Conservation (phyloP, 2,113 vertebrate species). For the Burhinus oedicnemus region DNA sequence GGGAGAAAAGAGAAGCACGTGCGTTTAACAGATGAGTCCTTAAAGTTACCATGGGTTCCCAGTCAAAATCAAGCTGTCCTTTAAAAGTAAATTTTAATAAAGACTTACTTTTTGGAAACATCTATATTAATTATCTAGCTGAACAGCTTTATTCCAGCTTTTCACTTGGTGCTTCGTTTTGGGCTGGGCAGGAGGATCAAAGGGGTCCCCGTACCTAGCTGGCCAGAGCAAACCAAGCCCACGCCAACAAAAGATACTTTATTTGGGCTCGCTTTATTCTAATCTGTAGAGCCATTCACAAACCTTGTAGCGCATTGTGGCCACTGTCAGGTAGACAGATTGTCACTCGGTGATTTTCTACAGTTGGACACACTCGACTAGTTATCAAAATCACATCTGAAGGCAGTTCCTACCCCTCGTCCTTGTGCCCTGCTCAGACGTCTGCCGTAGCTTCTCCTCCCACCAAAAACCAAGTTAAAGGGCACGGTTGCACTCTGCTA, state of each 20-base stretch:
- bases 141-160: constrained; percentile 40
- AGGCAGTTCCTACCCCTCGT: constrained; percentile 76
- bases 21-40: background rate
- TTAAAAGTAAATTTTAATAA: constrained; percentile 15
- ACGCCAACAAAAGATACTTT: constrained; percentile 78
- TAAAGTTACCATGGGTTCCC: background rate
- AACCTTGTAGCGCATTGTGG: constrained; percentile 82
- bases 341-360: constrained; percentile 82
- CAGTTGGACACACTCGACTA: constrained; percentile 82
- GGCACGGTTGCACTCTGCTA: constrained; percentile 78
- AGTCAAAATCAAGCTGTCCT: background rate
- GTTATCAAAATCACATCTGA: constrained; percentile 82
- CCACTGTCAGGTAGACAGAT: constrained; percentile 83
- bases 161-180: background rate
- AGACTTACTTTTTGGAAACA: background rate
- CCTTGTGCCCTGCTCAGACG: constrained; percentile 85
- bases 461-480: constrained; percentile 86
- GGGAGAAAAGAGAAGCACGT: background rate
- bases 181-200: constrained; percentile 12
- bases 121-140: background rate
- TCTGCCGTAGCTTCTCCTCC: constrained; percentile 80
- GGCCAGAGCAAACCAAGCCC: constrained; percentile 60
- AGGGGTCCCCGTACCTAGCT: constrained; percentile 53
- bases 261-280: constrained; percentile 75
- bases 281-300: constrained; percentile 79